Conservation (phyloP, 2,888 invertebrate genomes). For the Pachymerium ferrugineum region DNA sequence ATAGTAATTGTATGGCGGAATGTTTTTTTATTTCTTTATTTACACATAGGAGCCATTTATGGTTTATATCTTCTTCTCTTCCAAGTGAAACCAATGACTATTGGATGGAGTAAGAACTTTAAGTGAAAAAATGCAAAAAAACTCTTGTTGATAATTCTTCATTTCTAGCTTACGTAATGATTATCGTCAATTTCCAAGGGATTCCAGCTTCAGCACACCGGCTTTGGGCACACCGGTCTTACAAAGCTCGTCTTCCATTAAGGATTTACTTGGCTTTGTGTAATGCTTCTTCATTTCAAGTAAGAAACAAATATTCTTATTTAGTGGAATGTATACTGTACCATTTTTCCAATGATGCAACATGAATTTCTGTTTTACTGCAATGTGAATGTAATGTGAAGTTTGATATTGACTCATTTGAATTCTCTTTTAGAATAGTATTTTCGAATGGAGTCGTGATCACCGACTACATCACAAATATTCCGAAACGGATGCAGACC, state of each 20-base stretch:
- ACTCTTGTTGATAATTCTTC: neutral
- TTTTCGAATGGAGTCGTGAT: conserved; percentile 81
- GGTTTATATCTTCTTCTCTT: conserved; percentile 67
- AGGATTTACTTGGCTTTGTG: conserved; percentile 70
- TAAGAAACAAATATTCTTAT: conserved; percentile 47
- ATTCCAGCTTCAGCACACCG: conserved; percentile 86
- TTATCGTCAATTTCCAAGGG: neutral
- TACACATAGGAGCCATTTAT: conserved; percentile 69
- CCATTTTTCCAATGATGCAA: neutral
- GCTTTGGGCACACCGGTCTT: conserved; percentile 87
- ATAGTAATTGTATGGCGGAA: conserved; percentile 69
- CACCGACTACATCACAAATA: conserved; percentile 85
- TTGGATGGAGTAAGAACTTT: conserved; percentile 61
- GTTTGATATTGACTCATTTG: too few relatives aligned
- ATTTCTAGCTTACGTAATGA: neutral
- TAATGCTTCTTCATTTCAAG: conserved; percentile 85
- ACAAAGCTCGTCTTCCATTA: conserved; percentile 82
- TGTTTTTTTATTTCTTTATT: conserved; percentile 67
- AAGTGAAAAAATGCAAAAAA: neutral
- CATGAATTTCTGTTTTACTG: neutral
- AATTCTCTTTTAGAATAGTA: conserved; percentile 69
- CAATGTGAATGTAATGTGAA: too few relatives aligned
- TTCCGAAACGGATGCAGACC: conserved; percentile 89
- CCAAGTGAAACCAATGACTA: conserved; percentile 67
- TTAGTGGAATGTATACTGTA: neutral